These are phyloP conservation scores for Altica lythri DNA, from an alignment of 2,888 invertebrate species.

Conservation along the genomic window DNA sequence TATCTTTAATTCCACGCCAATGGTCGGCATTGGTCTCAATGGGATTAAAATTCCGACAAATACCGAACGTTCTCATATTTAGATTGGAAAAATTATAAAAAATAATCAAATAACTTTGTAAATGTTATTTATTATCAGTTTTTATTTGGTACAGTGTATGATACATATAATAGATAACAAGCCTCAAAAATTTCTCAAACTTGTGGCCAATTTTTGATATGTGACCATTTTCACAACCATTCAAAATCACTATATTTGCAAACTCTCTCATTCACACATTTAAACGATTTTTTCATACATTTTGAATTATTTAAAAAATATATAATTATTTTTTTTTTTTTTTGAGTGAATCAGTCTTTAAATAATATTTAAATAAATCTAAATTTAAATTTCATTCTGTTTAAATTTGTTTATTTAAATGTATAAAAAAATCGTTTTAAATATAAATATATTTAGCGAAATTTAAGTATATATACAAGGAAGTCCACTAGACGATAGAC, in stretches of 20 bases:
- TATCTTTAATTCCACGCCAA: no score
- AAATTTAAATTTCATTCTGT: conserved; percentile 1
- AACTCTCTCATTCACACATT: no score
- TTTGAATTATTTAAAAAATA: no score
- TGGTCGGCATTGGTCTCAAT: no score
- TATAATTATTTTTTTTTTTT: no score
- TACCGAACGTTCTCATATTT: no score
- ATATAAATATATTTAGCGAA: conserved; percentile 30
- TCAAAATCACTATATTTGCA: conserved; percentile 41
- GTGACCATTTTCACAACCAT: conserved; percentile 52
- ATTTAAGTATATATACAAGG: conserved; percentile 37
- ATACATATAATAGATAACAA: conserved; percentile 54
- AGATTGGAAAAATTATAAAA: no score
- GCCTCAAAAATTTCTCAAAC: conserved; percentile 44
- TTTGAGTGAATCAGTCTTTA: no score
- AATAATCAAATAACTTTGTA: conserved; percentile 43
- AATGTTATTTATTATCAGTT: conserved; percentile 51
- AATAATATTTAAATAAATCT: no score
- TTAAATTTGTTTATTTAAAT: background rate
- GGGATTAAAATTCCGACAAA: no score
- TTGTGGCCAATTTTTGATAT: conserved; percentile 49
- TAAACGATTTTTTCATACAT: no score
- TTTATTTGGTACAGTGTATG: conserved; percentile 56
- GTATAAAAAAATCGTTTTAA: conserved; percentile 21
- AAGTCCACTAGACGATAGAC: conserved; percentile 35